A percentile compares a stretch with the other conserved stretches of the same genome.
Conservation (phyloP, 2,888 invertebrate genomes). For the Megastigmus dorsalis region DNA sequence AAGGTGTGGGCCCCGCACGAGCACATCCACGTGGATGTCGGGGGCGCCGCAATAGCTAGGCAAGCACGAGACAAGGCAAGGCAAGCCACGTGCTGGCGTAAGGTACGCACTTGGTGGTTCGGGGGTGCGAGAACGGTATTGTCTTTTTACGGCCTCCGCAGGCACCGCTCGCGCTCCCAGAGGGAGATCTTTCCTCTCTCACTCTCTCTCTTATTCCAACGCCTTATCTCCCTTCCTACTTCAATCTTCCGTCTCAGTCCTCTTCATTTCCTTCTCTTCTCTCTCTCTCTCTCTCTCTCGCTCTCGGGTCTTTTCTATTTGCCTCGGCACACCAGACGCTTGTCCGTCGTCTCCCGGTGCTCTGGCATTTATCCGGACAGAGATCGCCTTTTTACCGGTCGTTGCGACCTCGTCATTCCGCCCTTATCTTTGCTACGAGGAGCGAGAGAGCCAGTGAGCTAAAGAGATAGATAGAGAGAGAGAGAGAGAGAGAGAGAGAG, state of each 20-base stretch:
- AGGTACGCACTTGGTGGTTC: constrained; percentile 39
- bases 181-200: constrained; percentile 50
- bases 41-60: no score
- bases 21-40: constrained; percentile 25
- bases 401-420: constrained; percentile 74
- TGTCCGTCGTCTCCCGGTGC: constrained; percentile 7
- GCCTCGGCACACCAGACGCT: not conserved
- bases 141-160: constrained; percentile 72
- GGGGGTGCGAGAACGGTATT: constrained; percentile 67
- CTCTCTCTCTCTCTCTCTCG: not conserved
- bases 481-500: no score
- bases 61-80: no score
- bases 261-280: constrained; percentile 27
- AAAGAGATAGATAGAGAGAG: no score
- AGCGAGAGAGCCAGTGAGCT: no score
- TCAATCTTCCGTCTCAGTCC: constrained; percentile 50
- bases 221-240: constrained; percentile 50
- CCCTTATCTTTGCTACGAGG: constrained; percentile 68
- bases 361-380: constrained; percentile 60
- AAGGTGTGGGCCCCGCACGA: constrained; percentile 24
- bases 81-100: constrained; percentile 52
- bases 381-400: constrained; percentile 74
- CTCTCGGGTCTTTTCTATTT: constrained; percentile 28
- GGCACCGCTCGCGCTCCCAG: constrained; percentile 54
- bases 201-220: constrained; percentile 54